Conservation (phyloP, 2,113 vertebrate genomes). For the Ochotona curzoniae region DNA sequence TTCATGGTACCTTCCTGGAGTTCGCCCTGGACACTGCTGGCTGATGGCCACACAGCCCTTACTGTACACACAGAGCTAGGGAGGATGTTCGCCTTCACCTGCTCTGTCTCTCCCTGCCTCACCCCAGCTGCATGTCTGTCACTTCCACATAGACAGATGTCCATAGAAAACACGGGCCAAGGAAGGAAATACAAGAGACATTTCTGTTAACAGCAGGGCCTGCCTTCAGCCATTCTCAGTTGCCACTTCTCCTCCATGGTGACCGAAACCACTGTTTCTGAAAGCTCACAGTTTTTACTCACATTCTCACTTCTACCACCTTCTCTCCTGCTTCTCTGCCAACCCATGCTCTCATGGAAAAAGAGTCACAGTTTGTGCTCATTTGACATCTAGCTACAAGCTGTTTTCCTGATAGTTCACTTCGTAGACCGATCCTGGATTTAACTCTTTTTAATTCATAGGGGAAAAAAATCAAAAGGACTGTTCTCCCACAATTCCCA, state of each 20-base stretch:
- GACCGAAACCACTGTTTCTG: background rate
- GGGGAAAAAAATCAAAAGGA: background rate
- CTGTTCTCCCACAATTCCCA: background rate
- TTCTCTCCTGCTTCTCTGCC: background rate
- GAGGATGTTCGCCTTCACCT: background rate
- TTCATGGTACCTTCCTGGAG: background rate
- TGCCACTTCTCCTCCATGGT: background rate
- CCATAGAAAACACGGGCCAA: background rate
- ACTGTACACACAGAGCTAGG: background rate
- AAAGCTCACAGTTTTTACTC: background rate
- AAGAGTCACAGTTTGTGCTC: background rate
- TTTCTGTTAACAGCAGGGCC: background rate
- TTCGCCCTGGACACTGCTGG: background rate
- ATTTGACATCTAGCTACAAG: background rate
- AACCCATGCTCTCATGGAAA: background rate
- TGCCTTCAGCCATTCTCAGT: background rate
- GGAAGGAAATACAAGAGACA: background rate
- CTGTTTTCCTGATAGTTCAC: background rate
- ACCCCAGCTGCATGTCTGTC: rapidly evolving
- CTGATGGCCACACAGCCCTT: background rate
- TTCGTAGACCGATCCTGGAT: background rate
- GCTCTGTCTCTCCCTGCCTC: background rate
- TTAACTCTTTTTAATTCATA: conserved; percentile 17
- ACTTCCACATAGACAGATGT: background rate
- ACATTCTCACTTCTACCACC: background rate